A percentile compares a stretch with the other conserved stretches of the same genome.
phyloP scores from a whole-genome alignment of 2,113 vertebrate genomes.

The Ctenomys sociabilis region DNA sequence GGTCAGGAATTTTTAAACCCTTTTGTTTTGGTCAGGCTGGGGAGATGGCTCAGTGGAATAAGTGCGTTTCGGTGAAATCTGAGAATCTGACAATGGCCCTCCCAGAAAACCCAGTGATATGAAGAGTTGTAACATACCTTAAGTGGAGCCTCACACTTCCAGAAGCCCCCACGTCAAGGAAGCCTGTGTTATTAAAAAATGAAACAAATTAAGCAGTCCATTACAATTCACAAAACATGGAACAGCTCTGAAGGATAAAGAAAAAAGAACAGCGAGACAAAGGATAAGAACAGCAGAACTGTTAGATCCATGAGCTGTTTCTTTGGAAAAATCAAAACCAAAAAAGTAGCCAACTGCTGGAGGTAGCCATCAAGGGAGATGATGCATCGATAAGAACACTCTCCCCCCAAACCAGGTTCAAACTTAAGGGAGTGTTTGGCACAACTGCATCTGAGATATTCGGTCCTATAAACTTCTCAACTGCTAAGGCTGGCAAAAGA shows the following conservation, averaged over 20 bases:
- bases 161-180: constrained; percentile 12
- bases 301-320: not conserved
- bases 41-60: too few relatives aligned
- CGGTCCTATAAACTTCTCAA: not conserved
- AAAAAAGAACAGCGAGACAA: not conserved
- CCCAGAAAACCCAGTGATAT: not conserved
- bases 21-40: not conserved
- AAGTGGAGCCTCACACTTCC: not conserved
- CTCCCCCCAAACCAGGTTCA: not conserved
- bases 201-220: constrained; percentile 56
- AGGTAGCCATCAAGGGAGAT: not conserved
- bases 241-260: not conserved
- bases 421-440: not conserved
- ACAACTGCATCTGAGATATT: not conserved
- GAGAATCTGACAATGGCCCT: not conserved
- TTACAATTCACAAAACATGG: constrained; percentile 57
- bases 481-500: not conserved
- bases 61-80: not conserved
- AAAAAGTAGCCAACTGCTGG: not conserved
- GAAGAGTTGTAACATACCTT: not conserved
- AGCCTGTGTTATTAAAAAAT: not conserved
- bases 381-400: not conserved
- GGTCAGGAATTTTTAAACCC: not conserved
- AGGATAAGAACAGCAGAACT: constrained; percentile 30
- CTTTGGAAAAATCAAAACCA: constrained; percentile 30